Conservation (phyloP, 1,140 invertebrate species). For the Campoletis sonorensis region DNA sequence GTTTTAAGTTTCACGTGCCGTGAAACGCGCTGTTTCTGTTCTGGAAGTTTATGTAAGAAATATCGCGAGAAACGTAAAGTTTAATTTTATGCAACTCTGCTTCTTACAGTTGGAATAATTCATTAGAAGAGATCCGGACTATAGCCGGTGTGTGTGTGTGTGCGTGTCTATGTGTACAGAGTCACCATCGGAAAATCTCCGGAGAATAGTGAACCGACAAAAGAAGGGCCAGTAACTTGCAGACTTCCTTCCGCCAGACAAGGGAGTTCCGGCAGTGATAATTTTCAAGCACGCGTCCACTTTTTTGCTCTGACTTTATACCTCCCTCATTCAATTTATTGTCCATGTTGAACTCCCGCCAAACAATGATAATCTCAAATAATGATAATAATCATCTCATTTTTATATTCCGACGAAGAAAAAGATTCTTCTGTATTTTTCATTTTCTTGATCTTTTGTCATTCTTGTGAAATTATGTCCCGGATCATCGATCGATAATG, state of each 20-base stretch:
- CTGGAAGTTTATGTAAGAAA: constrained; percentile 19
- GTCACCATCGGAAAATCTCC: constrained; percentile 21
- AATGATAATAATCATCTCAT: too few relatives aligned
- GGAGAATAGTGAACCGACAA: neutral
- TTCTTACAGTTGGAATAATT: constrained; percentile 44
- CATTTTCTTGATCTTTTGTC: too few relatives aligned
- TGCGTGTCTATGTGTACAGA: neutral
- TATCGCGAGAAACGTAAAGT: constrained; percentile 28
- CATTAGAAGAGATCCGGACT: constrained; percentile 27
- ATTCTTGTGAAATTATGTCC: too few relatives aligned
- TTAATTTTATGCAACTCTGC: constrained; percentile 47
- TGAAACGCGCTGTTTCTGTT: neutral
- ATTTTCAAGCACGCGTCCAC: neutral
- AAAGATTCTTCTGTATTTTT: too few relatives aligned
- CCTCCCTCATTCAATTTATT: too few relatives aligned
- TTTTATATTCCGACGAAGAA: too few relatives aligned
- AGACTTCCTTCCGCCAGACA: neutral
- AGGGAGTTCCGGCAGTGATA: neutral
- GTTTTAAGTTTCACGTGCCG: constrained; percentile 11
- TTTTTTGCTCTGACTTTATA: too few relatives aligned
- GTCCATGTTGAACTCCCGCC: too few relatives aligned
- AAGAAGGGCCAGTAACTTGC: constrained; percentile 23
- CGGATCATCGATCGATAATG: too few relatives aligned
- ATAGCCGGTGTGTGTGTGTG: neutral
- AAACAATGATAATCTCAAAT: too few relatives aligned